Conservation (phyloP, 2,797 vertebrate genomes). For the Margarornis squamiger region DNA sequence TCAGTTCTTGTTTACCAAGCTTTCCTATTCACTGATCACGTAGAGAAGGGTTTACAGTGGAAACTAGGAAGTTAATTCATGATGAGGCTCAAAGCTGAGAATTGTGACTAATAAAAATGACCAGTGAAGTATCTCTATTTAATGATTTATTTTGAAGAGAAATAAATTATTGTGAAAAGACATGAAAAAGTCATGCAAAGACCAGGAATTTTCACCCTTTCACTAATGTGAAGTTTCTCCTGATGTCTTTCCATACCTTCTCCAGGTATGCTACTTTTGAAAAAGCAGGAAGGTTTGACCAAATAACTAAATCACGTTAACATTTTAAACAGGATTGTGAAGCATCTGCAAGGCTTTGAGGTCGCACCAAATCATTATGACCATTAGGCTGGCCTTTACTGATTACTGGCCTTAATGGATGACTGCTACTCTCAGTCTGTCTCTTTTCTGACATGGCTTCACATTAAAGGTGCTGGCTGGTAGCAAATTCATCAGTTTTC, state of each 20-base stretch:
- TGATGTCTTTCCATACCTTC: not conserved
- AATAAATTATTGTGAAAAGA: not conserved
- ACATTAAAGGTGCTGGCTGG: not conserved
- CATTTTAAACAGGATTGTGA: not conserved
- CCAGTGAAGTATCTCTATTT: not conserved
- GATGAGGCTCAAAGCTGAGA: not conserved
- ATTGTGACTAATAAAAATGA: not conserved
- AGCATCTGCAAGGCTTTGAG: not conserved
- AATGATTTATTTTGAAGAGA: not conserved
- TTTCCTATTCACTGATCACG: not conserved
- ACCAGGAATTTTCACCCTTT: not conserved
- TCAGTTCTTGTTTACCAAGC: not conserved
- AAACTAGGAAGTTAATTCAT: not conserved
- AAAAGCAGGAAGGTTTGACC: not conserved
- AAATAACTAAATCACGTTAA: not conserved
- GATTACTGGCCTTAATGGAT: too few relatives aligned
- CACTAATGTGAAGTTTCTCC: not conserved
- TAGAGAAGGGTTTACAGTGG: not conserved
- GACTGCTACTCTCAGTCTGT: not conserved
- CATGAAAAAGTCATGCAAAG: not conserved
- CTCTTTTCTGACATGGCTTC: not conserved
- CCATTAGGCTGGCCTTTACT: not conserved
- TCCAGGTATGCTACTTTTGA: not conserved
- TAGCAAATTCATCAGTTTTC: not conserved
- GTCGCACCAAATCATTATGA: not conserved